phyloP scores from a whole-genome alignment of 2,113 vertebrate genomes.

The Illadopsis cleaveri region DNA sequence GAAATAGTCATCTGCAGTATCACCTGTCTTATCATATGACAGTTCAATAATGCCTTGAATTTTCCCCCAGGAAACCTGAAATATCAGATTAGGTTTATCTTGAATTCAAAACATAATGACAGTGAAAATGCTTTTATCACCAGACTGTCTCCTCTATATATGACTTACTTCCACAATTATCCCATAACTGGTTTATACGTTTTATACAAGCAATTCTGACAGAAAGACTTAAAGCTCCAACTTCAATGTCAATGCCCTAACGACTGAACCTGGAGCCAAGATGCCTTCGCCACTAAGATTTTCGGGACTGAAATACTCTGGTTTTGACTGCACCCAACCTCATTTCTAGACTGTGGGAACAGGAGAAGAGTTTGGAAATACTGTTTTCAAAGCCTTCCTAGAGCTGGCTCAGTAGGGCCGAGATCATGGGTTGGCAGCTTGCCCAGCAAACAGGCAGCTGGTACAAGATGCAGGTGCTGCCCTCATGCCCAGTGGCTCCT shows the following conservation, averaged over 20 bases:
- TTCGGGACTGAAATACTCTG: background rate
- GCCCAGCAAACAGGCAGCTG: background rate
- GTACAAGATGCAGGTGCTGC: background rate
- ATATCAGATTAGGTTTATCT: background rate
- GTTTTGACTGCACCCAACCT: background rate
- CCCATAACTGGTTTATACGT: background rate
- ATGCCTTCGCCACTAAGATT: background rate
- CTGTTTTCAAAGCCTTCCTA: background rate
- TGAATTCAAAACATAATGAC: background rate
- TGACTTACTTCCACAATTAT: background rate
- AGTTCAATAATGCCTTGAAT: background rate
- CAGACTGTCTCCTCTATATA: background rate
- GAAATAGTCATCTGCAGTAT: background rate
- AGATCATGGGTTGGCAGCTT: background rate
- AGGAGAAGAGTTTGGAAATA: background rate
- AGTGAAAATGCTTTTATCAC: background rate
- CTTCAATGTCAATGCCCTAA: background rate
- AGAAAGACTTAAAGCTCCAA: background rate
- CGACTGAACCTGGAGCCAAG: background rate
- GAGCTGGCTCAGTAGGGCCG: background rate
- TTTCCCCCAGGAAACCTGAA: background rate
- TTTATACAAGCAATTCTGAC: background rate
- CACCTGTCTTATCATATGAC: background rate
- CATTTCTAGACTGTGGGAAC: background rate
- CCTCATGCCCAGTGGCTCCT: fast-evolving